These are phyloP conservation scores for Lemur catta DNA, from an alignment of 2,797 vertebrate genomes.

Conservation along the genomic window DNA sequence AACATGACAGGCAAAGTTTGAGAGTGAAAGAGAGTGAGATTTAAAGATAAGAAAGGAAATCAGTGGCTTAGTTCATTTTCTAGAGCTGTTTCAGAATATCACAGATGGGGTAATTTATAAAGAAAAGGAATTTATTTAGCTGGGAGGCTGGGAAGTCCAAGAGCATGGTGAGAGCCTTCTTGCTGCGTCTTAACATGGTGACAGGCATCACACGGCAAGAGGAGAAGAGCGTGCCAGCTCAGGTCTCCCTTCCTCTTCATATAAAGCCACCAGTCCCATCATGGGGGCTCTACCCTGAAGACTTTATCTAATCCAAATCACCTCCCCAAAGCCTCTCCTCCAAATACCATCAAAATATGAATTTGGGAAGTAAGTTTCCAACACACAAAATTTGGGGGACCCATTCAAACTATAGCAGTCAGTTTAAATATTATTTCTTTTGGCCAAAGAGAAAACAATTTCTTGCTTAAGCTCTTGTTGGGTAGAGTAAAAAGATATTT, in stretches of 20 bases:
- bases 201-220: neutral
- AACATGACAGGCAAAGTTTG: neutral
- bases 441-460: neutral
- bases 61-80: neutral
- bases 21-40: neutral
- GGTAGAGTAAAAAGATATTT: constrained; percentile 45
- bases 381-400: neutral
- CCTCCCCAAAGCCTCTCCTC: neutral
- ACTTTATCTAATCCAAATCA: neutral
- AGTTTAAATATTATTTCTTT: constrained; percentile 48
- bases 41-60: constrained; percentile 33
- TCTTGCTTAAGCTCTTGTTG: constrained; percentile 43
- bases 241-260: neutral
- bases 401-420: neutral
- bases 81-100: too few species aligned
- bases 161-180: neutral
- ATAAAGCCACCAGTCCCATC: neutral
- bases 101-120: neutral
- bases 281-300: neutral
- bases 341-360: neutral
- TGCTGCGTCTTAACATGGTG: neutral
- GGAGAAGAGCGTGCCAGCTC: neutral
- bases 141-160: neutral
- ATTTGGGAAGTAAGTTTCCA: neutral
- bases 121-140: neutral